phyloP scores from a whole-genome alignment of 2,113 vertebrate genomes.

The Macquaria ambigua region DNA sequence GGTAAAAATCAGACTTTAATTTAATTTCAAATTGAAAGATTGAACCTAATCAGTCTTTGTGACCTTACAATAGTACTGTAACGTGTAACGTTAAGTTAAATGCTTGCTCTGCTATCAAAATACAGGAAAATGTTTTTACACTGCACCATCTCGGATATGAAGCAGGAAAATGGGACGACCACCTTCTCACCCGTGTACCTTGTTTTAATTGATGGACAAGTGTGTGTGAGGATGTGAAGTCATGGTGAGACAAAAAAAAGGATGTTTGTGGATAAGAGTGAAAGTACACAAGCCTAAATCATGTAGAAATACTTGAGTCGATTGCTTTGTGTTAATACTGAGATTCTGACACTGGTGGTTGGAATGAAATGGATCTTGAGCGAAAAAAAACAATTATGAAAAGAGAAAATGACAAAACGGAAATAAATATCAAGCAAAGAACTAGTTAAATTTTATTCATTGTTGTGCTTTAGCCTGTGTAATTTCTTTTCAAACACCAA shows the following conservation, averaged over 20 bases:
- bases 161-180: slow-evolving; percentile 17
- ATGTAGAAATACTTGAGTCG: slow-evolving; percentile 42
- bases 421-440: slow-evolving; percentile 79
- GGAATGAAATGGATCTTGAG: slow-evolving; percentile 51
- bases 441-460: slow-evolving; percentile 85
- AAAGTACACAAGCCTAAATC: neutral
- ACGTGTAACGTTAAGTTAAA: slow-evolving; percentile 29
- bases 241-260: neutral
- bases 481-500: slow-evolving; percentile 78
- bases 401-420: slow-evolving; percentile 54
- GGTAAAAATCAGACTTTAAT: neutral
- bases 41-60: neutral
- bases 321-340: slow-evolving; percentile 61
- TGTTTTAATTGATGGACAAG: slow-evolving; percentile 33
- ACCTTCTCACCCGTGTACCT: slow-evolving; percentile 36
- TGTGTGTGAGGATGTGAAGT: neutral
- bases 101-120: slow-evolving; percentile 14
- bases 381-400: neutral
- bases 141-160: slow-evolving; percentile 16
- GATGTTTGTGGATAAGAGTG: slow-evolving; percentile 8
- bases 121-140: neutral
- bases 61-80: neutral
- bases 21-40: slow-evolving; percentile 14
- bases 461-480: slow-evolving; percentile 84
- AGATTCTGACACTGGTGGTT: slow-evolving; percentile 52